Evolutionary conservation across 2,888 invertebrate species (phyloP).

Genomic region (Cheilosia vulpina): DNA sequence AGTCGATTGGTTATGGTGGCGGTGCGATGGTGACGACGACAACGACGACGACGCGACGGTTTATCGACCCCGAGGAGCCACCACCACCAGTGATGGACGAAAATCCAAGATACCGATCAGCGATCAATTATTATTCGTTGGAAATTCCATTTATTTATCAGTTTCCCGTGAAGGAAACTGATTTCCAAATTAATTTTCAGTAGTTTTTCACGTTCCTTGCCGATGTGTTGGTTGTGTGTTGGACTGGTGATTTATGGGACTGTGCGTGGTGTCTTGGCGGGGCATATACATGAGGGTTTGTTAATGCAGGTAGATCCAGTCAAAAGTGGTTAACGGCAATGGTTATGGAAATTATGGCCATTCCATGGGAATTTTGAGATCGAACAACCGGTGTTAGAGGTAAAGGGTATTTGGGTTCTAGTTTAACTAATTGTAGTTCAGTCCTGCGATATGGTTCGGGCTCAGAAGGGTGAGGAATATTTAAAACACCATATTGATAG

Average conservation of each 20-base stretch:
- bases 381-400: no score
- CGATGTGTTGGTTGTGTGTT: conserved; percentile 16
- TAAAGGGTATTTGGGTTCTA: no score
- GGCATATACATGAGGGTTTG: background rate
- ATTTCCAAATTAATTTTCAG: conserved; percentile 73
- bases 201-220: conserved; percentile 52
- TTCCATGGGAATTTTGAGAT: conserved; percentile 19
- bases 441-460: no score
- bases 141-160: conserved; percentile 58
- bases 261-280: conserved; percentile 2
- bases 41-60: conserved; percentile 28
- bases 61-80: conserved; percentile 60
- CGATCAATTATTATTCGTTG: conserved; percentile 69
- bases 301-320: conserved; percentile 61
- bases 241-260: conserved; percentile 63
- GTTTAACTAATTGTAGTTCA: no score
- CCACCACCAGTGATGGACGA: conserved; percentile 34
- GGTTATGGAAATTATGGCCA: background rate
- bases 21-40: conserved; percentile 14
- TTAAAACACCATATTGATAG: no score
- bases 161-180: conserved; percentile 60
- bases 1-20: conserved; percentile 29
- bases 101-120: conserved; percentile 64
- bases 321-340: conserved; percentile 23
- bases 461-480: no score